phyloP scores from a whole-genome alignment of 2,888 invertebrate species.

The Anodontia alba region DNA sequence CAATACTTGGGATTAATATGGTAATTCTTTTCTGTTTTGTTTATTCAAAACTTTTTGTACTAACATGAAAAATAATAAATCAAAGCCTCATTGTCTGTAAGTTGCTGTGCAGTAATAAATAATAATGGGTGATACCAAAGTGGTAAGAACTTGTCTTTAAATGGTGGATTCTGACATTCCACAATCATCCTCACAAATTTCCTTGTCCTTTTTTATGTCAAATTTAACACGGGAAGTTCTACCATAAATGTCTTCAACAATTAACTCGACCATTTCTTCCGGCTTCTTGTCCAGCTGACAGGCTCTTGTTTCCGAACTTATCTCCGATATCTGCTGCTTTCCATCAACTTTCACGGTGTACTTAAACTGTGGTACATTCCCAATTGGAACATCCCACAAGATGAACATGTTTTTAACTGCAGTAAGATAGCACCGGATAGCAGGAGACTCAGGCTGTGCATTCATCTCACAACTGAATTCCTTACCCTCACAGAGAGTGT shows the following conservation, averaged over 20 bases:
- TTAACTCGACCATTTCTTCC: conserved; percentile 42
- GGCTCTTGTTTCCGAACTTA: conserved; percentile 45
- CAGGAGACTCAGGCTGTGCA: conserved; percentile 43
- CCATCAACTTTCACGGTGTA: conserved; percentile 57
- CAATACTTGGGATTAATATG: too few species aligned
- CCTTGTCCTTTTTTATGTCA: conserved; percentile 22
- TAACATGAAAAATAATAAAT: too few species aligned
- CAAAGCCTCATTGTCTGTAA: too few species aligned
- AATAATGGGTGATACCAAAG: too few species aligned
- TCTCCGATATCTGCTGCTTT: conserved; percentile 38
- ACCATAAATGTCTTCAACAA: conserved; percentile 58
- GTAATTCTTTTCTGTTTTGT: too few species aligned
- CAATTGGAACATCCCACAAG: conserved; percentile 57
- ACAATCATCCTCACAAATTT: neutral
- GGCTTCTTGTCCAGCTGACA: conserved; percentile 41
- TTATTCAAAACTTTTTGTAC: too few species aligned
- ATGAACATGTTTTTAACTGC: conserved; percentile 42
- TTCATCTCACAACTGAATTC: conserved; percentile 30
- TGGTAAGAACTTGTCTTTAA: too few species aligned
- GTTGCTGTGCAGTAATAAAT: too few species aligned
- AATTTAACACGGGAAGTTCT: conserved; percentile 37
- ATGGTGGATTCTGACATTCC: neutral
- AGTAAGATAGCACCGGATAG: conserved; percentile 55
- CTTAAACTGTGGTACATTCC: conserved; percentile 64
- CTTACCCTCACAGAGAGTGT: conserved; percentile 38